These are phyloP conservation scores for Aphyosemion australe DNA, from an alignment of 2,113 vertebrate genomes.

Conservation along the genomic window DNA sequence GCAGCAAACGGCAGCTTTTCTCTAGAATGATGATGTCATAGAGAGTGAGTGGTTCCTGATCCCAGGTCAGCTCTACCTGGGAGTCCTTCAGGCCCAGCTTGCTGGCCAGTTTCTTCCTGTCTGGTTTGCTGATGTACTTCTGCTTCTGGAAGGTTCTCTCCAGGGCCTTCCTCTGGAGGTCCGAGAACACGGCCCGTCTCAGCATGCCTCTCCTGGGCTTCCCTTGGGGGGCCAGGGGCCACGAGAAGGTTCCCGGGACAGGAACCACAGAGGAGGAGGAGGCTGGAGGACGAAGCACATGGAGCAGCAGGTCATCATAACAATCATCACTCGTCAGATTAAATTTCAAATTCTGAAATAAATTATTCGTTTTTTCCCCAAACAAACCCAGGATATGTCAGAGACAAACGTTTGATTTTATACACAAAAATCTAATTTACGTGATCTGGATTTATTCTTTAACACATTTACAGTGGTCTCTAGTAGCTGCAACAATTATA, in stretches of 20 bases:
- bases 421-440: no score
- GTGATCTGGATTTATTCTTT: no score
- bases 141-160: conserved; percentile 99
- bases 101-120: conserved; percentile 91
- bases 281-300: conserved; percentile 62
- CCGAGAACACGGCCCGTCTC: conserved; percentile 93
- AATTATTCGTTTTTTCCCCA: no score
- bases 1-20: neutral
- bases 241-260: conserved; percentile 95
- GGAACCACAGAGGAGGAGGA: conserved; percentile 88
- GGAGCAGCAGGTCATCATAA: no score
- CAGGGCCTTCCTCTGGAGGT: conserved; percentile 94
- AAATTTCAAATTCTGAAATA: no score
- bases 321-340: no score
- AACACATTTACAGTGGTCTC: no score
- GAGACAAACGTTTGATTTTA: no score
- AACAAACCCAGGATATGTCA: no score
- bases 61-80: conserved; percentile 78
- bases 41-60: neutral
- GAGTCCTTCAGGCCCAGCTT: conserved; percentile 96
- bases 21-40: no score
- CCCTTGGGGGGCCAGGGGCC: conserved; percentile 89
- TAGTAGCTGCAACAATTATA: no score
- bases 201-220: conserved; percentile 96
- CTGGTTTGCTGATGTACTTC: conserved; percentile 99